Evolutionary conservation across 2,888 invertebrate genomes (phyloP), one percentile per base, ranked within the genome.

Genomic region (Orthonevra nobilis): DNA sequence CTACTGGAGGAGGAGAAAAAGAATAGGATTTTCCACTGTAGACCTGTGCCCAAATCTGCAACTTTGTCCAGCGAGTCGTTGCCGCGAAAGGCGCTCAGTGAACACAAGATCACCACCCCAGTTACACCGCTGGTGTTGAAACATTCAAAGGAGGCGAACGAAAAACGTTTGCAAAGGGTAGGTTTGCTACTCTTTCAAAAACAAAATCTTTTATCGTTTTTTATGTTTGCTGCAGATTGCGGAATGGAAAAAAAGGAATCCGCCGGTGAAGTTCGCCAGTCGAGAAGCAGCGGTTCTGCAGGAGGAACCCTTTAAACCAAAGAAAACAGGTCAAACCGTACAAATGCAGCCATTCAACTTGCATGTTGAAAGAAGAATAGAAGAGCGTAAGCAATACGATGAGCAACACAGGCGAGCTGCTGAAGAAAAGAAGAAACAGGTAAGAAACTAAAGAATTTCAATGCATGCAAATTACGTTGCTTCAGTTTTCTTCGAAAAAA

Each of bases 341-440:
- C 82, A 85, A 3, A 19, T 60, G 2, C 84, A 84, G 17, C 88
- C 87, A 14, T 88, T 88, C 42, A 84, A 86, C n/a, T 72, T 89
- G 20, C 84, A 82, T 9, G 50, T 83, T 1, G 87, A 87, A 6
- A 83, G 84, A 36, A 85, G 89, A 0, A 60, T 86, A 36, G 84
- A 84, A 14, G 86, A 86, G 12, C 85, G 89, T 0, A 86, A 86
- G 15, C 83, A 85, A 15, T 88, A 82, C 28, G 85, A 88, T 63
- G 84, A 84, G 14, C 60, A 74, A 0, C 73, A 83, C n/a, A 84
- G 84, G 20, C 81, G 81, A 23, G 61, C 72, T 7, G 30, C 82
- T 36, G 84, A 84, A n/a, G 84, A 86, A 28, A 86, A 85, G 66
- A 84, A 84, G 30, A 86, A 85, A 70, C 85, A 88, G 85, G 88